Percentiles rank a stretch among this genome's conserved stretches.
Evolutionary conservation across 2,797 vertebrate species (phyloP).

Genomic region (Trachops cirrhosus): DNA sequence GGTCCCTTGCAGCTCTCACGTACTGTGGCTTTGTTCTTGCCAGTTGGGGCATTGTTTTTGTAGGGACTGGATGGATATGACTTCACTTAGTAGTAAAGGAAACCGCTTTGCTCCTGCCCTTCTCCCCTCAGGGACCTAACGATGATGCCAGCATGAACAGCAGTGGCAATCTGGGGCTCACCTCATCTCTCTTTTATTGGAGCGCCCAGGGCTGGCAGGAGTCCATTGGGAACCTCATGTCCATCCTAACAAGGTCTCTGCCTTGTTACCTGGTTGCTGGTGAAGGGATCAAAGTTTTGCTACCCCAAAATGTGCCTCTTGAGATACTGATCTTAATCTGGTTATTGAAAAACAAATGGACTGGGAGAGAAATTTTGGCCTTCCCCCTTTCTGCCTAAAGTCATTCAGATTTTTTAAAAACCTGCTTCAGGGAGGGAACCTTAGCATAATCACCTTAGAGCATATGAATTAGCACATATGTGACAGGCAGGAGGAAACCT

Average conservation of each 20-base stretch:
- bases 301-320: neutral
- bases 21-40: neutral
- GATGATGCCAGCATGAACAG: neutral
- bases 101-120: neutral
- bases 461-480: neutral
- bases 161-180: neutral
- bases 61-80: neutral
- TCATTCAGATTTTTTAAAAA: neutral
- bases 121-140: neutral
- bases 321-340: neutral
- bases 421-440: neutral
- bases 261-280: conserved; percentile 20
- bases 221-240: neutral
- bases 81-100: neutral
- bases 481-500: neutral
- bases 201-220: neutral
- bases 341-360: neutral
- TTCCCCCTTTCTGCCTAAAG: neutral
- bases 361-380: neutral
- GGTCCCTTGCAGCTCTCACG: neutral
- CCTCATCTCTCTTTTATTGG: neutral
- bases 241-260: neutral
- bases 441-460: neutral
- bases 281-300: neutral
- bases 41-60: neutral